Evolutionary conservation across 2,888 invertebrate species (phyloP).

Genomic region (Cetonia aurata): DNA sequence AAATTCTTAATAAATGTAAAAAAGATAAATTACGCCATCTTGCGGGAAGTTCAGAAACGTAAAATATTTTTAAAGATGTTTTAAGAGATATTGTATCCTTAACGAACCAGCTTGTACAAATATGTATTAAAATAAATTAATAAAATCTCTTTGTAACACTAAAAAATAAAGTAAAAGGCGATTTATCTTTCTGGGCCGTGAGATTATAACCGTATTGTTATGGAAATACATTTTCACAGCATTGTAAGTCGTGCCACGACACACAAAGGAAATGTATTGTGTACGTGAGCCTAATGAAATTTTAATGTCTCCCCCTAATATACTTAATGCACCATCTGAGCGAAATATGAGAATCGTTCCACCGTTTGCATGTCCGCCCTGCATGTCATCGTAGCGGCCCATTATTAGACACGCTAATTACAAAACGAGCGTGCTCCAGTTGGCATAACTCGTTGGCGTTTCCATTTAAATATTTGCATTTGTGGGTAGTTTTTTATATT

Average conservation of each 20-base stretch:
- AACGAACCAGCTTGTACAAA: no score
- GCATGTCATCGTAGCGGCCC: constrained; percentile 3
- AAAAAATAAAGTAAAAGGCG: no score
- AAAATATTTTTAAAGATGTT: no score
- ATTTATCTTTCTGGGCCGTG: no score
- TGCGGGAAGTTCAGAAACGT: no score
- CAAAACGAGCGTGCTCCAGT: constrained; percentile 18
- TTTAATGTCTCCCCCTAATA: constrained; percentile 21
- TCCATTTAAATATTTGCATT: constrained; percentile 25
- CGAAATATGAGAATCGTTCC: constrained; percentile 9
- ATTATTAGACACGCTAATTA: constrained; percentile 14
- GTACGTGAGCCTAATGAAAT: constrained; percentile 24
- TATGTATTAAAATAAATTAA: no score
- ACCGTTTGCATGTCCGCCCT: constrained; percentile 10
- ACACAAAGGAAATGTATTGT: background rate
- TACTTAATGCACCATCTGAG: constrained; percentile 10
- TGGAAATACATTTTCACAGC: background rate
- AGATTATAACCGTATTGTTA: background rate
- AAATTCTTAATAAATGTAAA: no score
- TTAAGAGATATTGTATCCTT: no score
- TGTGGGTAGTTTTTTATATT: constrained; percentile 28
- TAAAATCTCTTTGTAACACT: no score
- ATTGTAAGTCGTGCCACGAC: background rate
- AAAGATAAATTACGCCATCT: no score
- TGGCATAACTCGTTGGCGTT: constrained; percentile 18